These are phyloP conservation scores for Tauraco erythrolophus DNA, from an alignment of 2,113 vertebrate genomes.

Conservation along the genomic window DNA sequence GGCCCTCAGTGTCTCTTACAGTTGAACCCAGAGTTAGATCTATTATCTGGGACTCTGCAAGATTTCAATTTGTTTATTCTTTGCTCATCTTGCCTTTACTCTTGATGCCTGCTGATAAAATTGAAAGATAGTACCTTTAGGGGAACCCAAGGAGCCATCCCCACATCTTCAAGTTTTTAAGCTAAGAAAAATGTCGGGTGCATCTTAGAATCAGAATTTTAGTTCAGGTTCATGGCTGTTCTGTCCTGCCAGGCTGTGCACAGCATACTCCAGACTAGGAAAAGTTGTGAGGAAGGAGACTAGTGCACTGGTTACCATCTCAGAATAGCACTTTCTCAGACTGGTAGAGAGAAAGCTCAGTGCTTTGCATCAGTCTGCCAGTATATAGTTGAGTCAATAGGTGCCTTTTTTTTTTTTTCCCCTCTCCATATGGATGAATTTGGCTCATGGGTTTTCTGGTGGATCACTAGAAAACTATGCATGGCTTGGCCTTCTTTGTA, in stretches of 20 bases:
- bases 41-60: not conserved
- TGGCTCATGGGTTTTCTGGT: slow-evolving; percentile 12
- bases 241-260: not conserved
- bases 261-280: not conserved
- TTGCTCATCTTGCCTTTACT: not conserved
- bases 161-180: not conserved
- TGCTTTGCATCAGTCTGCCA: not conserved
- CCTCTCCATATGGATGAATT: not conserved
- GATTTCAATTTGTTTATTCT: not conserved
- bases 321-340: not conserved
- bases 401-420: not conserved
- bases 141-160: too few species aligned
- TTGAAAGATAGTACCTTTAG: too few species aligned
- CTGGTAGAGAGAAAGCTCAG: not conserved
- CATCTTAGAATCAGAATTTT: not conserved
- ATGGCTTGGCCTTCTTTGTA: slow-evolving; percentile 32
- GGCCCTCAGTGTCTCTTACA: not conserved
- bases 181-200: not conserved
- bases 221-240: not conserved
- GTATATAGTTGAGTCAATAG: not conserved
- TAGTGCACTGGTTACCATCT: not conserved
- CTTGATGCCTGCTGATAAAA: not conserved
- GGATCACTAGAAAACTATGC: slow-evolving; percentile 42
- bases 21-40: not conserved
- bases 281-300: not conserved